Percentiles rank a stretch among this genome's conserved stretches.
phyloP scores from a whole-genome alignment of 2,797 vertebrate genomes.

The Poecilia picta region DNA sequence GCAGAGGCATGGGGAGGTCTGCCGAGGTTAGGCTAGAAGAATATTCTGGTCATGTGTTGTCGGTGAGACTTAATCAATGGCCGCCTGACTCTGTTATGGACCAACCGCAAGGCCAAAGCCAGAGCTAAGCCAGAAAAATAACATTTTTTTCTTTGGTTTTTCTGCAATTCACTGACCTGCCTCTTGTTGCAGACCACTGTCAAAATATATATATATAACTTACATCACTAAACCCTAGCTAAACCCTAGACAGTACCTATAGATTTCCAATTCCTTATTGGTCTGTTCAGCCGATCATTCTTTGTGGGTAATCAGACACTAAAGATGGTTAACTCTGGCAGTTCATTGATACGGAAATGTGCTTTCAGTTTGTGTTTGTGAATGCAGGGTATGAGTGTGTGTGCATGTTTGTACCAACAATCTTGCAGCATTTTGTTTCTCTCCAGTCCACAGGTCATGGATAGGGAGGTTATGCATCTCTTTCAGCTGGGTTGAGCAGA shows the following conservation, averaged over 20 bases:
- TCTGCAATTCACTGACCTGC: constrained; percentile 18
- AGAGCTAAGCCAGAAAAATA: constrained; percentile 55
- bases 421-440: constrained; percentile 46
- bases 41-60: constrained; percentile 62
- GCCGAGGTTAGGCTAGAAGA: constrained; percentile 26
- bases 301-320: constrained; percentile 8
- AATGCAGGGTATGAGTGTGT: not conserved
- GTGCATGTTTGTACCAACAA: constrained; percentile 12
- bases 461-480: constrained; percentile 67
- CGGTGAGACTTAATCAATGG: constrained; percentile 72
- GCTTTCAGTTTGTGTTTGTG: constrained; percentile 9
- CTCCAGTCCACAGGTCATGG: constrained; percentile 60
- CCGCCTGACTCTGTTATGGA: constrained; percentile 57
- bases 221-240: not conserved
- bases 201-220: not conserved
- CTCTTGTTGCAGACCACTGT: not conserved
- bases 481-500: constrained; percentile 75
- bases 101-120: constrained; percentile 51
- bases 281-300: constrained; percentile 11
- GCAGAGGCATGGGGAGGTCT: constrained; percentile 33
- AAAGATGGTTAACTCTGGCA: constrained; percentile 20
- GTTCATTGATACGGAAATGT: constrained; percentile 20
- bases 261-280: constrained; percentile 19
- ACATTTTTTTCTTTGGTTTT: constrained; percentile 54
- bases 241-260: not conserved